These are phyloP conservation scores for Stichodactyla mertensii DNA, from an alignment of 64 coral and sea anemone genomes.

Conservation along the genomic window DNA sequence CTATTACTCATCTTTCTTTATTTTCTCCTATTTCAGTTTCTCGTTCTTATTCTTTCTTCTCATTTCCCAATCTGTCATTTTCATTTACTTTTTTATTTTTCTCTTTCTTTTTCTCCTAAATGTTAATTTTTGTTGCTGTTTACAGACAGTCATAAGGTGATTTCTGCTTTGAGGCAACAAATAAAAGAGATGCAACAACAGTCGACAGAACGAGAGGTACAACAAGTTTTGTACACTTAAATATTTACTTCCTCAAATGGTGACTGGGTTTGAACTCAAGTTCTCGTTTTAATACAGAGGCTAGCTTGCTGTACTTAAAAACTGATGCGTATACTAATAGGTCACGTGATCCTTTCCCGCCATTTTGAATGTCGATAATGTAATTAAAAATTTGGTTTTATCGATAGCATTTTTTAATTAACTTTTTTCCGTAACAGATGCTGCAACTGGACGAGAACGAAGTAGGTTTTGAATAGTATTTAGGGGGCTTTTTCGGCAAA, in stretches of 20 bases:
- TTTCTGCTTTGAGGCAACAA: neutral
- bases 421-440: neutral
- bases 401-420: neutral
- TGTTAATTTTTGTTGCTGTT: neutral
- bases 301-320: no score
- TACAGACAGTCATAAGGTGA: slow-evolving; percentile 5
- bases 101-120: neutral
- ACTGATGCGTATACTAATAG: no score
- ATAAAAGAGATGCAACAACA: neutral
- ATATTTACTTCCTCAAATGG: neutral
- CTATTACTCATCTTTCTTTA: neutral
- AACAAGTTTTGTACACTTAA: neutral
- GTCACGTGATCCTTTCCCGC: no score
- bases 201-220: neutral
- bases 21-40: neutral
- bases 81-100: neutral
- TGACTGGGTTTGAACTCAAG: no score
- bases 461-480: neutral
- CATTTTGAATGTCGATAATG: neutral
- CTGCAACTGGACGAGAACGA: slow-evolving; percentile 1
- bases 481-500: no score
- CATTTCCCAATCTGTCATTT: neutral
- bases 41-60: neutral
- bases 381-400: neutral
- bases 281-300: no score